phyloP scores from a whole-genome alignment of 1,140 invertebrate species.

The Drosophila murphyi region DNA sequence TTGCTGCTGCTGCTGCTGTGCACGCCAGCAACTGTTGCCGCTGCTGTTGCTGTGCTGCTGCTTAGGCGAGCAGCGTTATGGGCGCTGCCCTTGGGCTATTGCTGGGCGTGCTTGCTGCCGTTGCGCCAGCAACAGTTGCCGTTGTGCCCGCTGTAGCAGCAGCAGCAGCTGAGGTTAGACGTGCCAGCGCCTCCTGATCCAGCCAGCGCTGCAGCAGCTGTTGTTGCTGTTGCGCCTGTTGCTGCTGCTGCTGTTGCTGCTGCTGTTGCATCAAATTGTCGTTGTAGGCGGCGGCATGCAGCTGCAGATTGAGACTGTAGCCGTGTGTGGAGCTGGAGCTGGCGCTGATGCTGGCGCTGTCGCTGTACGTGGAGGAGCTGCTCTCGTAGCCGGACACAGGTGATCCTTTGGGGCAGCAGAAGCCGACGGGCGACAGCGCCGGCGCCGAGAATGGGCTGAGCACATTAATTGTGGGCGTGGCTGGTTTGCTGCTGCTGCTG shows the following conservation, averaged over 20 bases:
- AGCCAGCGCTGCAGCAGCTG: conserved; percentile 65
- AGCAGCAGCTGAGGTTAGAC: conserved; percentile 24
- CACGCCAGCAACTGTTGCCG: conserved; percentile 9
- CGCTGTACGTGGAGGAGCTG: conserved; percentile 83
- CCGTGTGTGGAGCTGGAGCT: conserved; percentile 39
- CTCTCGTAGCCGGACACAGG: conserved; percentile 83
- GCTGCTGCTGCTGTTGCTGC: conserved; percentile 48
- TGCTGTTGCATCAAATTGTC: conserved; percentile 83
- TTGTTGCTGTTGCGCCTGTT: conserved; percentile 39
- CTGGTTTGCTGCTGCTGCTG: conserved; percentile 26
- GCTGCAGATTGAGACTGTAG: conserved; percentile 86
- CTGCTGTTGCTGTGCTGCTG: conserved; percentile 20
- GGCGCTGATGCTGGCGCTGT: conserved; percentile 55
- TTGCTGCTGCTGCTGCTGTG: not conserved
- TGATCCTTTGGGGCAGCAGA: conserved; percentile 79
- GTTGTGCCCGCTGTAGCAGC: conserved; percentile 6
- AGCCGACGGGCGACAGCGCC: conserved; percentile 67
- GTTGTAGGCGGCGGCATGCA: conserved; percentile 85
- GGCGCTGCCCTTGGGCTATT: conserved; percentile 42
- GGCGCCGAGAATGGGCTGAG: conserved; percentile 65
- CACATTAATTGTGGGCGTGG: conserved; percentile 60
- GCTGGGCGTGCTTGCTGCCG: conserved; percentile 9
- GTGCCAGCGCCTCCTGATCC: conserved; percentile 64
- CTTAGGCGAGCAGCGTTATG: conserved; percentile 57
- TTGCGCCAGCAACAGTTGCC: conserved; percentile 15